These are phyloP conservation scores for Norana najaformis DNA, from an alignment of 2,888 invertebrate species.

Conservation along the genomic window DNA sequence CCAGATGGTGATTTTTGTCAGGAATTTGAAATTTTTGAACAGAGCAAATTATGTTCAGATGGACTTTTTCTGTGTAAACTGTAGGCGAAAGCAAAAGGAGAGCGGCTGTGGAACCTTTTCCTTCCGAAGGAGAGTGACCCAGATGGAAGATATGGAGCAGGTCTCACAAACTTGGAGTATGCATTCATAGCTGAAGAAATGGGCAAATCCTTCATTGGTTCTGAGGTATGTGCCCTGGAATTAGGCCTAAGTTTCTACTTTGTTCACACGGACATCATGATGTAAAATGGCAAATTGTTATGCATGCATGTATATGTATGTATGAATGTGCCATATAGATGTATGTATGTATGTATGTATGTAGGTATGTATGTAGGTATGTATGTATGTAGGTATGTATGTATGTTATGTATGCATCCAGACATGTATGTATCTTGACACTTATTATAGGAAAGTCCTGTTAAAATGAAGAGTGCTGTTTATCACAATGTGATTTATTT, in stretches of 20 bases:
- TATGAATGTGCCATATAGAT: neutral
- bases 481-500: no score
- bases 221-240: constrained; percentile 59
- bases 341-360: neutral
- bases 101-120: constrained; percentile 64
- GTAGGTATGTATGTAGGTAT: no score
- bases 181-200: constrained; percentile 64
- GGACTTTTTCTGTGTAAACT: constrained; percentile 22
- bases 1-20: no score
- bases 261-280: no score
- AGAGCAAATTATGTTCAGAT: no score
- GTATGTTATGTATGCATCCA: no score
- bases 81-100: constrained; percentile 59
- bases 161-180: constrained; percentile 64
- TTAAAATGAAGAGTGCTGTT: no score
- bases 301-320: neutral
- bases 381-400: no score
- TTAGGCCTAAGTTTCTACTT: neutral
- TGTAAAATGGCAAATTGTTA: no score
- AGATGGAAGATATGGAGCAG: constrained; percentile 53
- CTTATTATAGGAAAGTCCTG: no score
- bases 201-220: constrained; percentile 59
- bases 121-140: constrained; percentile 63
- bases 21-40: no score
- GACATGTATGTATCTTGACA: no score